Evolutionary conservation across 2,113 vertebrate species (phyloP).

Genomic region (Anarhynchus alexandrinus): DNA sequence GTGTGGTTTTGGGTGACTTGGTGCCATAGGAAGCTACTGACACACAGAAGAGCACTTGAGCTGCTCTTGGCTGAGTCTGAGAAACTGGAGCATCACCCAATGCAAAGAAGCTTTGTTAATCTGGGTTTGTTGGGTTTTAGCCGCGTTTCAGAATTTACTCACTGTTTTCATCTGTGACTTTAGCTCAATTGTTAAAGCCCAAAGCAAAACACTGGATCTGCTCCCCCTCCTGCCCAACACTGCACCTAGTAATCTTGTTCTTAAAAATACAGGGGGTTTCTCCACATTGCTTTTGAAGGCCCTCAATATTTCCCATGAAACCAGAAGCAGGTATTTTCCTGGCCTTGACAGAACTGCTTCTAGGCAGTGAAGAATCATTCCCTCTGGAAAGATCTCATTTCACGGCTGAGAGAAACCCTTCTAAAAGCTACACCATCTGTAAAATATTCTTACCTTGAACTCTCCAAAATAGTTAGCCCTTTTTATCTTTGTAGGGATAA

Average conservation of each 20-base stretch:
- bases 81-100: neutral
- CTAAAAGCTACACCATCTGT: neutral
- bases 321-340: neutral
- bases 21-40: neutral
- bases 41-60: neutral
- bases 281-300: neutral
- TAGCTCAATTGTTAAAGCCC: neutral
- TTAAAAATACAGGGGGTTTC: neutral
- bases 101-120: neutral
- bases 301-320: neutral
- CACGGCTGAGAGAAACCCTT: neutral
- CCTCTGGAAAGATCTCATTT: neutral
- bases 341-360: neutral
- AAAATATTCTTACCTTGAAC: neutral
- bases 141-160: neutral
- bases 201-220: neutral
- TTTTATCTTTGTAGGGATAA: neutral
- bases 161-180: neutral
- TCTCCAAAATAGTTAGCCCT: neutral
- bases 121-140: neutral
- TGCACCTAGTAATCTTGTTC: neutral
- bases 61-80: neutral
- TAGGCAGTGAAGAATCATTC: neutral
- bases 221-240: rapidly evolving
- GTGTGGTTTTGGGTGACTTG: neutral